Evolutionary conservation across 2,797 vertebrate genomes (phyloP).

Genomic region (Falco novaeseelandiae): DNA sequence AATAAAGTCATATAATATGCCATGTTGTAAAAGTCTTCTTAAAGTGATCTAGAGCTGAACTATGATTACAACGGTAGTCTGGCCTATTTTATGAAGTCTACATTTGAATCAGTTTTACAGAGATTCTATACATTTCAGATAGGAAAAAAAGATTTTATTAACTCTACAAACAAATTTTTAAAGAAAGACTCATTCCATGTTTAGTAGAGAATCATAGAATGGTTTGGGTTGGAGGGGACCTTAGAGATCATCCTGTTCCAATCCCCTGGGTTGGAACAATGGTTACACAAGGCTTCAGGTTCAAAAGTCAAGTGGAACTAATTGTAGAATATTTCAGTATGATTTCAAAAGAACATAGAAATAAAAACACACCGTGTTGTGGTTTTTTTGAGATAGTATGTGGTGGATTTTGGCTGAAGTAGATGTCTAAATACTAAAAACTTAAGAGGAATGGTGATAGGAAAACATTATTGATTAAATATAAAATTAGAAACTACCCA

Average conservation of each 20-base stretch:
- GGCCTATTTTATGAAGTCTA: neutral
- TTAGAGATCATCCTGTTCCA: too few species aligned
- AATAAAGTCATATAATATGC: neutral
- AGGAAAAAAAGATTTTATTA: neutral
- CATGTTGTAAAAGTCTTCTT: neutral
- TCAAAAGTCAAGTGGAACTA: neutral
- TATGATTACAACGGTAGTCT: neutral
- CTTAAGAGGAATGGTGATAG: neutral
- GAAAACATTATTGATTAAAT: neutral
- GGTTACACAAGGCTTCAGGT: neutral
- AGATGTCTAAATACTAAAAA: neutral
- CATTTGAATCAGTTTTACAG: neutral
- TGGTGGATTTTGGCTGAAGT: neutral
- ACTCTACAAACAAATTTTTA: neutral
- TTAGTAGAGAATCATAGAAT: neutral
- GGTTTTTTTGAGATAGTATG: neutral
- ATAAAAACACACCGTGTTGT: neutral
- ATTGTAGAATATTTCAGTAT: neutral
- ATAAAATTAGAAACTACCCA: neutral
- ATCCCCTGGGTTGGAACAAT: neutral
- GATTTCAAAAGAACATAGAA: neutral
- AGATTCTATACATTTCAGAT: neutral
- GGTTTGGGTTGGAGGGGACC: too few species aligned
- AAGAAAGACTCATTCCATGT: neutral
- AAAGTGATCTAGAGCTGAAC: neutral